Evolutionary conservation across 2,113 vertebrate genomes (phyloP), one percentile per base, ranked within the genome.

Genomic region (Heloderma charlesbogerti): DNA sequence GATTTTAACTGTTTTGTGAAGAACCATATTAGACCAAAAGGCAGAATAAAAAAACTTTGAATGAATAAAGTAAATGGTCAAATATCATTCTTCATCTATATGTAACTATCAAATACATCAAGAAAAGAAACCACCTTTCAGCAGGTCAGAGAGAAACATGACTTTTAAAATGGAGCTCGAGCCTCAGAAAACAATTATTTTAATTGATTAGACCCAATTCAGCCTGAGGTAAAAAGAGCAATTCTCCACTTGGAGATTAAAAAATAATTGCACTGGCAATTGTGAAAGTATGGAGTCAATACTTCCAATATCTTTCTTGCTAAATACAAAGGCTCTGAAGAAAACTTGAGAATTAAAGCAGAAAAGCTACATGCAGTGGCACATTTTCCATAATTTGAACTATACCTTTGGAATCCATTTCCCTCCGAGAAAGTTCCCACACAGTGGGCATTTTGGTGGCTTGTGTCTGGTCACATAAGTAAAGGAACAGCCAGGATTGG

Each of bases 401-500:
- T 40, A 97, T 96, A 99, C 99, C 95, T 98, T 97, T 85, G 99
- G 98, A 92, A 98, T 97, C 99, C 99, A 99, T 95, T 99, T 99
- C 40, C 99, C 99, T 90, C 99, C 99, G 27, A 99, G 97, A 93
- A 98, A 98, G 93, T 97, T 98, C 37, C 98, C 98, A 87, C 99
- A 99, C 0, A 95, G 92, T 0, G 99, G 99, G 90, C 99, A 99
- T 86, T 97, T 97, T 8, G 98, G 98, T 51, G 99, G 99, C 89
- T 99, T 99, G 96, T 99, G 99, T 79, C 99, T 98, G 79, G 99
- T 99, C 94, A 99, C 99, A 0, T 99, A 99, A 10, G 98, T 98
- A 91, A 99, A 99, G 29, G 98, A 98, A 93, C 99, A 99, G 37
- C 97, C 97, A n/a, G 99, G 98, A 93, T 98, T 99, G 48, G 97